These are phyloP conservation scores for Stigmatopora nigra DNA, from an alignment of 2,113 vertebrate species.

Conservation along the genomic window DNA sequence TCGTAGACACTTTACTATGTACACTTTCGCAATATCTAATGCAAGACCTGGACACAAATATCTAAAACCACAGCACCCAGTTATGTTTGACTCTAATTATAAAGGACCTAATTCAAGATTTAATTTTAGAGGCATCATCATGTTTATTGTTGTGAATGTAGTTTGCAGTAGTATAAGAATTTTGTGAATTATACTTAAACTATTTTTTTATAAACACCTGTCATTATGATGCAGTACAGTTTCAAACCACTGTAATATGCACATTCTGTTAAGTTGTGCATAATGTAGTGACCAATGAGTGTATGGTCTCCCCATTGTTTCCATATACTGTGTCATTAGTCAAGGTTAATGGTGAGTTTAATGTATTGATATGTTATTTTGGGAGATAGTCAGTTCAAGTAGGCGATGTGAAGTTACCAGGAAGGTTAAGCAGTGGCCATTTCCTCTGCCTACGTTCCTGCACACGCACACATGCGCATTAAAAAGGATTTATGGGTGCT, in stretches of 20 bases:
- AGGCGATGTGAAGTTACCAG: conserved; percentile 13
- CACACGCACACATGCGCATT: conserved; percentile 36
- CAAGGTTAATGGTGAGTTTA: conserved; percentile 38
- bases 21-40: not conserved
- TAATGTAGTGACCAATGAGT: not conserved
- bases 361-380: conserved; percentile 37
- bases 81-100: not conserved
- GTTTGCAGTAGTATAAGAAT: not conserved
- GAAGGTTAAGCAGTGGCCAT: conserved; percentile 43
- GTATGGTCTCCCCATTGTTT: not conserved
- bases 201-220: not conserved
- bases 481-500: conserved; percentile 59
- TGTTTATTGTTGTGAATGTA: not conserved
- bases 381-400: conserved; percentile 23
- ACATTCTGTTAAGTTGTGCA: not conserved
- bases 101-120: too few species aligned
- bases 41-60: not conserved
- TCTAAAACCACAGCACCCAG: not conserved
- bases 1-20: conserved; percentile 29
- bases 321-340: conserved; percentile 27
- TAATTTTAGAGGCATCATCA: not conserved
- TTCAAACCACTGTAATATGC: not conserved
- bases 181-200: not conserved
- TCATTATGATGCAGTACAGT: not conserved
- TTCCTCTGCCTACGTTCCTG: conserved; percentile 16